Evolutionary conservation across 64 coral and sea anemone species (phyloP).

Genomic region (Actinia equina): DNA sequence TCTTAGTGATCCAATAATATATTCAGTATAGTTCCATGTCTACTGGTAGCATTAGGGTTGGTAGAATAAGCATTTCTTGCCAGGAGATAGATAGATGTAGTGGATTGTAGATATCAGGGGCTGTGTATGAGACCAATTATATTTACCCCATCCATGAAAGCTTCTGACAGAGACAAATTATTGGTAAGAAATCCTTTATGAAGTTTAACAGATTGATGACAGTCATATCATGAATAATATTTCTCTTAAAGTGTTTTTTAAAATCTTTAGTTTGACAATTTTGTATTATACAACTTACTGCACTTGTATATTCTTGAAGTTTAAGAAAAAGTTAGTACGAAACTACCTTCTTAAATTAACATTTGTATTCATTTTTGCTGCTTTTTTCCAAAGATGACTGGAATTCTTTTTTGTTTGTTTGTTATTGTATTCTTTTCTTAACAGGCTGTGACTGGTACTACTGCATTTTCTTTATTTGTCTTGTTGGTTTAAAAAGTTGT

Average conservation of each 20-base stretch:
- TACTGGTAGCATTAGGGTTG: background rate
- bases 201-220: background rate
- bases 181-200: background rate
- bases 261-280: background rate
- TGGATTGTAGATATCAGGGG: background rate
- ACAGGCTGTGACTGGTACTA: no score
- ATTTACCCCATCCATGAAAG: slow-evolving; percentile 1
- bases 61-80: background rate
- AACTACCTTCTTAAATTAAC: no score
- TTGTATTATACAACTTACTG: no score
- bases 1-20: background rate
- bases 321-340: no score
- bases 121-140: background rate
- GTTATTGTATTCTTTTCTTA: no score
- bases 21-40: background rate
- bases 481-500: no score
- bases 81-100: background rate
- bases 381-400: no score
- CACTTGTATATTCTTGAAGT: no score
- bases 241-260: background rate
- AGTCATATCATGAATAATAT: background rate
- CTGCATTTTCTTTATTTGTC: no score
- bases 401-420: no score
- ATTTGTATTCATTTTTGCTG: no score
- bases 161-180: slow-evolving; percentile 19